Conservation (phyloP, 2,797 vertebrate genomes). For the Limosa lapponica region DNA sequence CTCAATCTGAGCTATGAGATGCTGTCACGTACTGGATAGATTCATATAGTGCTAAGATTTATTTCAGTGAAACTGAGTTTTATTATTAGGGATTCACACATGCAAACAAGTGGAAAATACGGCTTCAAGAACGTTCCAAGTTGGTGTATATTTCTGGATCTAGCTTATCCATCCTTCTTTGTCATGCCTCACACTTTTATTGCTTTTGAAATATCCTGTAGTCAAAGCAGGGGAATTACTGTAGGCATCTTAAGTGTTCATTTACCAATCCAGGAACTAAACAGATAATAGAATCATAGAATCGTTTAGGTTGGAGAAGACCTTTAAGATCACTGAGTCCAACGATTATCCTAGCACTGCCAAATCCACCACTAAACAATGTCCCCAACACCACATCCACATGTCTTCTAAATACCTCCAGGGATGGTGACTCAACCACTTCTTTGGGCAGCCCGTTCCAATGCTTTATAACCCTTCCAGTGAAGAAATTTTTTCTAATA, state of each 20-base stretch:
- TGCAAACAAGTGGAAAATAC: background rate
- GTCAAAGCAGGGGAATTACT: background rate
- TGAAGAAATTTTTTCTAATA: background rate
- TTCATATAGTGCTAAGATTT: background rate
- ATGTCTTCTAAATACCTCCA: background rate
- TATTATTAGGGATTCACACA: background rate
- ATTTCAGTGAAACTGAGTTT: background rate
- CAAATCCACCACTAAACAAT: background rate
- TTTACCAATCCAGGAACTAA: background rate
- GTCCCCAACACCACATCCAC: background rate
- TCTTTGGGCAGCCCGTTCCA: background rate
- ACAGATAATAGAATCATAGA: background rate
- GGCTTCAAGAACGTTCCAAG: background rate
- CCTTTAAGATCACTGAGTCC: background rate
- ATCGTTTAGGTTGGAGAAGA: background rate
- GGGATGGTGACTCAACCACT: background rate
- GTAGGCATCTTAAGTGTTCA: background rate
- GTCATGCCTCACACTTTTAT: background rate
- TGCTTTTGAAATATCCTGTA: background rate
- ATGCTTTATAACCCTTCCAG: background rate
- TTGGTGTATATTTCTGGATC: background rate
- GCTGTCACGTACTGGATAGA: background rate
- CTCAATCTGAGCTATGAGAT: background rate
- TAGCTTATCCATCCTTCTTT: background rate
- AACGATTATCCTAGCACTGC: background rate